These are phyloP conservation scores for Plutomurus gul DNA, from an alignment of 1,140 invertebrate genomes.

Conservation along the genomic window DNA sequence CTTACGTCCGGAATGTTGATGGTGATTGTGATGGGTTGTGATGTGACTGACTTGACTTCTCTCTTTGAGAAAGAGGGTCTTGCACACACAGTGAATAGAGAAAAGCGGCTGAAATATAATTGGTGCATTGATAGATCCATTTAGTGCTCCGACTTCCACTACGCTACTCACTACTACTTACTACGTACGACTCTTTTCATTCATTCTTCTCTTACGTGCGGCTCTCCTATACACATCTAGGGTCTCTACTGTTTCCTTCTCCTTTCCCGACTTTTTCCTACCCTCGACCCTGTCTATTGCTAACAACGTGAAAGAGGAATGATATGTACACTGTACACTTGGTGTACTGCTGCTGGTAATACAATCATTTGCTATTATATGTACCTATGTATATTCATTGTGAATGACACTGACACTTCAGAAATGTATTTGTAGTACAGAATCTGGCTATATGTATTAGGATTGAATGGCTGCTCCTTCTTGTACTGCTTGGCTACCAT, in stretches of 20 bases:
- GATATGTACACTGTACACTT: not conserved
- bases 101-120: slow-evolving; percentile 35
- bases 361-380: too few relatives aligned
- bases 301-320: not conserved
- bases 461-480: too few relatives aligned
- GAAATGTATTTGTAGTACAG: too few relatives aligned
- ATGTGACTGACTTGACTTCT: slow-evolving; percentile 11
- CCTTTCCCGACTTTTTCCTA: not conserved
- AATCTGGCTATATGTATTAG: too few relatives aligned
- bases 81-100: not conserved
- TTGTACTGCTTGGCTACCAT: too few relatives aligned
- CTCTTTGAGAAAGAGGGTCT: not conserved
- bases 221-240: too few relatives aligned
- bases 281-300: not conserved
- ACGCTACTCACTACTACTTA: not conserved
- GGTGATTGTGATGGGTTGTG: not conserved
- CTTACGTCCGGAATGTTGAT: not conserved
- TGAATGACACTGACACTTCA: too few relatives aligned
- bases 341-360: too few relatives aligned
- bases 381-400: too few relatives aligned
- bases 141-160: slow-evolving; percentile 14
- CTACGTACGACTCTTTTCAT: not conserved
- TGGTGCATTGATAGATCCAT: slow-evolving; percentile 36
- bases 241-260: not conserved
- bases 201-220: not conserved